Conservation (phyloP, 2,797 vertebrate species). For the Mus minutoides region DNA sequence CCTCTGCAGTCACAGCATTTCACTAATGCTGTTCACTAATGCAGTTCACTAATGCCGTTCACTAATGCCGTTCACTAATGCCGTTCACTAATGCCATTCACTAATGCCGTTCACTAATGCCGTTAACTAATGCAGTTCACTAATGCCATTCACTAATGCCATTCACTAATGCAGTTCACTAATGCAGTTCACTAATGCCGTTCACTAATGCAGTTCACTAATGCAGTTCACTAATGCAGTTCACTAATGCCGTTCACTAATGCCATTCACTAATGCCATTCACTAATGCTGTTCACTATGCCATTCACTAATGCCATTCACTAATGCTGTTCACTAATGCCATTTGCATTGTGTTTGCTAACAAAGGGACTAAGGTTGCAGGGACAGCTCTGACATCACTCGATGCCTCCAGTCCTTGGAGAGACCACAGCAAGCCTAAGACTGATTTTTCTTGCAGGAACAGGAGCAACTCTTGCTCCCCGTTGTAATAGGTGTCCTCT, state of each 20-base stretch:
- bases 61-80: too few species aligned
- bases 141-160: neutral
- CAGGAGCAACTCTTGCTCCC: rapidly evolving
- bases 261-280: neutral
- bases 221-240: too few species aligned
- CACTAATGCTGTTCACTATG: neutral
- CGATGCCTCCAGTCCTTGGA: neutral
- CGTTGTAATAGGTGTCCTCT: rapidly evolving
- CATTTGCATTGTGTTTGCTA: neutral
- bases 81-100: neutral
- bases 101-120: neutral
- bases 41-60: neutral
- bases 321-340: neutral
- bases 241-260: neutral
- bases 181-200: neutral
- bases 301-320: neutral
- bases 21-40: neutral
- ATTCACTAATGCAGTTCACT: too few species aligned
- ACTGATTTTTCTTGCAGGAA: neutral
- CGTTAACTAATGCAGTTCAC: neutral
- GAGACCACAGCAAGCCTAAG: neutral
- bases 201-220: too few species aligned
- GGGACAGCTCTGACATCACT: neutral
- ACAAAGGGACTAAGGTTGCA: neutral
- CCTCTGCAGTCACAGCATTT: neutral